phyloP scores from a whole-genome alignment of 2,113 vertebrate genomes.

The Gobiocypris rarus region DNA sequence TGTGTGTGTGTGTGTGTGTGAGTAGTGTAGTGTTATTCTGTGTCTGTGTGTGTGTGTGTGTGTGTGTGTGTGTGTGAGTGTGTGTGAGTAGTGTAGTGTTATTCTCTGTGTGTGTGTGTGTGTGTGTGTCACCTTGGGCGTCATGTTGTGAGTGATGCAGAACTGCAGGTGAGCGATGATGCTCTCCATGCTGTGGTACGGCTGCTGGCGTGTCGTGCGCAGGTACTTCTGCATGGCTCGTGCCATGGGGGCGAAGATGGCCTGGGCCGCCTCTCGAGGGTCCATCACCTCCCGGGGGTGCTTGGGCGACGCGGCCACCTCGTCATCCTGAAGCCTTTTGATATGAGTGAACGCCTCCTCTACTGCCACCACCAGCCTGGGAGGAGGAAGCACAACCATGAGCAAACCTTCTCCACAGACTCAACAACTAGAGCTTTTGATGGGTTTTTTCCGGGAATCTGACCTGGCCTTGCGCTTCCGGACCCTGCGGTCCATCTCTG shows the following conservation, averaged over 20 bases:
- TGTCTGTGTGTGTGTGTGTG: too few species aligned
- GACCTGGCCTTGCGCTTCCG: slow-evolving; percentile 94
- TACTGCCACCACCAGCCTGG: slow-evolving; percentile 91
- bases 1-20: too few species aligned
- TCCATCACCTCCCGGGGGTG: slow-evolving; percentile 94
- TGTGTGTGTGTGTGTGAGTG: too few species aligned
- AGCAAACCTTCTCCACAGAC: not conserved
- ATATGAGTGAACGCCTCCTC: slow-evolving; percentile 98
- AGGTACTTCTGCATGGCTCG: slow-evolving; percentile 98
- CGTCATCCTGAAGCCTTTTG: slow-evolving; percentile 92
- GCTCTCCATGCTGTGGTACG: slow-evolving; percentile 98
- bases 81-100: too few species aligned
- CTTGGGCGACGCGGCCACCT: slow-evolving; percentile 76
- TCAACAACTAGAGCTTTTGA: too few species aligned
- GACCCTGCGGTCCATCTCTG: slow-evolving; percentile 89
- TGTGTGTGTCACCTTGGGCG: slow-evolving; percentile 82
- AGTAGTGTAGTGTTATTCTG: too few species aligned
- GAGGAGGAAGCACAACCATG: not conserved
- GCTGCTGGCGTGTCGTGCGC: slow-evolving; percentile 92
- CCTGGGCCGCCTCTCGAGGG: slow-evolving; percentile 92
- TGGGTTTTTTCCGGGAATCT: not conserved
- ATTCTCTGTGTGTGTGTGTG: too few species aligned
- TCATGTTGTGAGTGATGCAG: slow-evolving; percentile 99
- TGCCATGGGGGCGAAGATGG: slow-evolving; percentile 97
- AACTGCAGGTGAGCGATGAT: slow-evolving; percentile 96